Evolutionary conservation across 2,888 invertebrate genomes (phyloP).

Genomic region (Gymnocheta viridis): DNA sequence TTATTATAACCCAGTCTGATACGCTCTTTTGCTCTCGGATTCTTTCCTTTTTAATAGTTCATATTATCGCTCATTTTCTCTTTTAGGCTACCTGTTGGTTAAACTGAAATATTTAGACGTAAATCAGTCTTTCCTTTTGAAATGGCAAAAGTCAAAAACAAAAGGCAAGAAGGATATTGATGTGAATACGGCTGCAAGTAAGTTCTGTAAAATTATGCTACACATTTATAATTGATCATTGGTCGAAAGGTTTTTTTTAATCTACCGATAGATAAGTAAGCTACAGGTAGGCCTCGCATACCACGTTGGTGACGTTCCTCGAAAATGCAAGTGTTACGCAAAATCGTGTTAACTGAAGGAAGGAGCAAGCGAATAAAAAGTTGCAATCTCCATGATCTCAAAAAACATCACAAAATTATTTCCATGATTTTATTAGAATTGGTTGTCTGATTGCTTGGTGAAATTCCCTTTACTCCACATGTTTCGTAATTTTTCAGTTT

Average conservation of each 20-base stretch:
- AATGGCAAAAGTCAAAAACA: constrained; percentile 77
- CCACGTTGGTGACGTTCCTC: too few relatives aligned
- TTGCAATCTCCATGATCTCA: too few relatives aligned
- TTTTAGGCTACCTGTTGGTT: constrained; percentile 43
- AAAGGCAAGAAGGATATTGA: constrained; percentile 50
- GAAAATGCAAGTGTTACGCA: too few relatives aligned
- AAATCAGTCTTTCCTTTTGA: constrained; percentile 50
- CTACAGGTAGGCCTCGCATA: too few relatives aligned
- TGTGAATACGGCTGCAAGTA: constrained; percentile 27
- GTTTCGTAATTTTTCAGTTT: too few relatives aligned
- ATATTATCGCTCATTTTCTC: neutral
- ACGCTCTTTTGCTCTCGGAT: neutral
- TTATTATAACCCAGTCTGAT: constrained; percentile 11
- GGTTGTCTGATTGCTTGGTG: too few relatives aligned
- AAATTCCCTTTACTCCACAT: too few relatives aligned
- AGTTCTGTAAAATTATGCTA: constrained; percentile 51
- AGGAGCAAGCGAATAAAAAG: too few relatives aligned
- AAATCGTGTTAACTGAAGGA: too few relatives aligned
- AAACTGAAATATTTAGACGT: neutral
- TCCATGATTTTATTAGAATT: too few relatives aligned
- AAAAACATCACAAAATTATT: too few relatives aligned
- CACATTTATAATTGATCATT: constrained; percentile 31
- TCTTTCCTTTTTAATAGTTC: neutral
- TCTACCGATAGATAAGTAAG: constrained; percentile 42
- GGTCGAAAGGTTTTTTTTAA: constrained; percentile 3